phyloP scores from a whole-genome alignment of 2,888 invertebrate species.

The Mantis religiosa region DNA sequence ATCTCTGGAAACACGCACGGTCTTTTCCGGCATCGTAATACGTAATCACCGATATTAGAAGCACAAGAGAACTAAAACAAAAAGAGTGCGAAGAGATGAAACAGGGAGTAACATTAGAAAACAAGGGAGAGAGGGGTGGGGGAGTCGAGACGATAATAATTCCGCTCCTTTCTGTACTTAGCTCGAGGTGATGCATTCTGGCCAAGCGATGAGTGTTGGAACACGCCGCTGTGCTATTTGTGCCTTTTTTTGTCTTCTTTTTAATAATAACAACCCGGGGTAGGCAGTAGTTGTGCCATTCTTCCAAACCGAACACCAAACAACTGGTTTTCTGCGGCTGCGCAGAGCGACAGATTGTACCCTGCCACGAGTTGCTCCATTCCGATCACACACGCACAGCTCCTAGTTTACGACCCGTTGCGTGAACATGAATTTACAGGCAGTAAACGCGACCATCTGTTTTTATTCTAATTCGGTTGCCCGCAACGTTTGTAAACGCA shows the following conservation, averaged over 20 bases:
- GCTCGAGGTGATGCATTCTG: neutral
- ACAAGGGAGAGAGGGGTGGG: neutral
- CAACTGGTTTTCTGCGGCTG: neutral
- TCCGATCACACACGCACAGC: neutral
- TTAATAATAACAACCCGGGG: neutral
- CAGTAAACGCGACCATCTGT: neutral
- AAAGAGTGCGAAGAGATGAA: neutral
- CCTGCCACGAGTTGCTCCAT: neutral
- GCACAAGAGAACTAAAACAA: neutral
- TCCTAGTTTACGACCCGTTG: neutral
- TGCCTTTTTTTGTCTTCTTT: neutral
- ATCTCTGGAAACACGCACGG: neutral
- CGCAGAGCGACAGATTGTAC: conserved; percentile 7
- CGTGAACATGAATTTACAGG: neutral
- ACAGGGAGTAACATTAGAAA: neutral
- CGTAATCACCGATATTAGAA: neutral
- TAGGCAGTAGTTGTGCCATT: neutral
- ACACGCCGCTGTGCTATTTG: neutral
- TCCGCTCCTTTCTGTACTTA: neutral
- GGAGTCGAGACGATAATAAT: neutral
- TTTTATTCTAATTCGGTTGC: neutral
- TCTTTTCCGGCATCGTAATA: neutral
- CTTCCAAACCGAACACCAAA: neutral
- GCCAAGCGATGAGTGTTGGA: neutral
- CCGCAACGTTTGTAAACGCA: neutral